Base-by-base conservation (phyloP, 2,113 vertebrate species). In the Caretta caretta region DNA sequence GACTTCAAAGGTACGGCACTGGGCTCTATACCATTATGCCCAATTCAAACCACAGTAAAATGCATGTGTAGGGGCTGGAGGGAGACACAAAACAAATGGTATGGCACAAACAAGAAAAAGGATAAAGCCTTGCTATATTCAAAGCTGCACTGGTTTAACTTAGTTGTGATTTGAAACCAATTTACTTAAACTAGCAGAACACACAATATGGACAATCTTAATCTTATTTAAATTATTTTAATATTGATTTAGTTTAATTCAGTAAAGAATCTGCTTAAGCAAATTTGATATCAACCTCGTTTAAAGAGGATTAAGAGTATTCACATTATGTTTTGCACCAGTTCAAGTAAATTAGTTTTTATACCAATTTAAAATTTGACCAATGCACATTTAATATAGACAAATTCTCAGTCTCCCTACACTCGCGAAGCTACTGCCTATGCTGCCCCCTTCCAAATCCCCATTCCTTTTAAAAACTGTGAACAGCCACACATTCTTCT, bases 1-100 rank as follows among this genome's bases (percentile, higher is more conserved):
- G 88, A 69, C 0, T 0, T 50, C 82, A 1, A 0, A 54, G 72
- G 19, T 93, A 65, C 49, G 59, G 53, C 0, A 0, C n/a, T 79
- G 56, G 72, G 14, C 2, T 9, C 1, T 25, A 3, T 31, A 10
- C 22, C 84, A 9, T 25, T 51, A 8, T 2, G 11, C 10, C 79
- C 49, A 24, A 14, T 17, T 6, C 42, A 59, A 95, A 48, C 24
- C 42, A 24, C 31, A 22, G 14, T 8, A 89, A 89, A 89, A 92
- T 42, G 59, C 0, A 1, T 7, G 4, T 27, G 19, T n/a, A 87
- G 83, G 49, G 53, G 5, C 10, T 81, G 27, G 54, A 82, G 87
- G 9, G 11, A 90, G 54, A 16, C 5, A 6, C 5, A 81, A 46
- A 0, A 1, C n/a, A 12, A 75, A 24, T 82, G n/a, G 62, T 78